Percentiles rank a stretch among this genome's conserved stretches.
Evolutionary conservation across 2,797 vertebrate species (phyloP).

Genomic region (Lemur catta): DNA sequence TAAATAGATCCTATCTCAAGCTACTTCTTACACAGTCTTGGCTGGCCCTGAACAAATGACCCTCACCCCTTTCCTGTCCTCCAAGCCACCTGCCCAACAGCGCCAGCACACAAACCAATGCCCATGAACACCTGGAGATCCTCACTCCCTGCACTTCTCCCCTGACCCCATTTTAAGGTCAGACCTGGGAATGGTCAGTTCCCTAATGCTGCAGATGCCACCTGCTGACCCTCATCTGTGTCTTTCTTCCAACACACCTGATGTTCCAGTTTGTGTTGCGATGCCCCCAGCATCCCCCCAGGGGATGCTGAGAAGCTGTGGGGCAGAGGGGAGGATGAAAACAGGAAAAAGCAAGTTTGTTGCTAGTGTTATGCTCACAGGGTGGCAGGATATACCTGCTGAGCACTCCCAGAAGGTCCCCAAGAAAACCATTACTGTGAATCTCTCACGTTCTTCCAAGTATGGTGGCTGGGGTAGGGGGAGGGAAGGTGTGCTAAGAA

Average conservation of each 20-base stretch:
- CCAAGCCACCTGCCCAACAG: background rate
- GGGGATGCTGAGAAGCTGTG: slow-evolving; percentile 21
- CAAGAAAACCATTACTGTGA: slow-evolving; percentile 53
- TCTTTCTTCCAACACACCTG: slow-evolving; percentile 21
- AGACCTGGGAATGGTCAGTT: background rate
- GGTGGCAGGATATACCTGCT: slow-evolving; percentile 70
- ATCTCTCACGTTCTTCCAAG: slow-evolving; percentile 16
- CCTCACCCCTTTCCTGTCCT: background rate
- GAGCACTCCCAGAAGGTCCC: slow-evolving; percentile 58
- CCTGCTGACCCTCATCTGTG: background rate
- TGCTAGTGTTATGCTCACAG: slow-evolving; percentile 4
- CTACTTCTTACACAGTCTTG: background rate
- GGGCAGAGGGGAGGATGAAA: background rate
- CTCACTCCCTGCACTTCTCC: background rate
- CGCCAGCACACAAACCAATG: background rate
- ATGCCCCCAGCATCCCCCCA: background rate
- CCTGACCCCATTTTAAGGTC: background rate
- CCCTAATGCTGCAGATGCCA: background rate
- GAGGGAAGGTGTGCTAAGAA: background rate
- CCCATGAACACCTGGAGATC: background rate
- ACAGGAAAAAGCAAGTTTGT: slow-evolving; percentile 54
- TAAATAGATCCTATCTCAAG: background rate
- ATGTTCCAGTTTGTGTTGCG: background rate
- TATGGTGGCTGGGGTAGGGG: background rate
- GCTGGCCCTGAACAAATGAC: background rate